These are phyloP conservation scores for Hemiprocne comata DNA, from an alignment of 2,113 vertebrate genomes.

Conservation along the genomic window DNA sequence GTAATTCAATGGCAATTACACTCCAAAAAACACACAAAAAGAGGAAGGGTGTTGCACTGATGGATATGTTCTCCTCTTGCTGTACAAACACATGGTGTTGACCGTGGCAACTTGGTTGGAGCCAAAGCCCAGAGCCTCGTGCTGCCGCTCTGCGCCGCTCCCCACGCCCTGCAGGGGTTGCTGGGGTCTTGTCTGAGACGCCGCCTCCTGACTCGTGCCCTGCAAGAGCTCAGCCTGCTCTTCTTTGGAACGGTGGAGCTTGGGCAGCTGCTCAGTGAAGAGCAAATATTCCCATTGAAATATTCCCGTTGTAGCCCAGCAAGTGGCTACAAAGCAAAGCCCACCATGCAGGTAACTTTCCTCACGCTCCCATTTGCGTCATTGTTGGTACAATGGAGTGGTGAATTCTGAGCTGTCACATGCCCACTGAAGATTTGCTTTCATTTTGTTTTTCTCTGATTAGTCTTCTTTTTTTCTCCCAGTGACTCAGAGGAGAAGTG, in stretches of 20 bases:
- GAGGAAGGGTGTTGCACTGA: constrained; percentile 37
- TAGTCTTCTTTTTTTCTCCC: neutral
- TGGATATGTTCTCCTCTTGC: neutral
- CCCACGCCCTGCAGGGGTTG: accelerated
- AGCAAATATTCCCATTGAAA: no score
- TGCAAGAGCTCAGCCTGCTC: neutral
- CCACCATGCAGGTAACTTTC: neutral
- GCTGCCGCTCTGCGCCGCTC: neutral
- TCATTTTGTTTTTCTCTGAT: neutral
- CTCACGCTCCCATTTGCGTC: accelerated
- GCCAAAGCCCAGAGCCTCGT: neutral
- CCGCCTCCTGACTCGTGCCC: accelerated
- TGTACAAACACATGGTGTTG: constrained; percentile 2
- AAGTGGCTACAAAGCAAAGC: neutral
- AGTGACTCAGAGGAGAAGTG: neutral
- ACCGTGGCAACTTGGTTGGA: neutral
- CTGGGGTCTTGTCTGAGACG: neutral
- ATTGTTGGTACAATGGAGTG: accelerated
- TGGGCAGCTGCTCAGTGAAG: neutral
- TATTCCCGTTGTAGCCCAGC: no score
- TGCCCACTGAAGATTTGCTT: neutral
- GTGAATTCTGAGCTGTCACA: neutral
- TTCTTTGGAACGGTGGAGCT: neutral
- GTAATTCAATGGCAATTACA: neutral
- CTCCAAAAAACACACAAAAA: neutral